phyloP scores from a whole-genome alignment of 1,140 invertebrate genomes.

The Danaus plexippus region DNA sequence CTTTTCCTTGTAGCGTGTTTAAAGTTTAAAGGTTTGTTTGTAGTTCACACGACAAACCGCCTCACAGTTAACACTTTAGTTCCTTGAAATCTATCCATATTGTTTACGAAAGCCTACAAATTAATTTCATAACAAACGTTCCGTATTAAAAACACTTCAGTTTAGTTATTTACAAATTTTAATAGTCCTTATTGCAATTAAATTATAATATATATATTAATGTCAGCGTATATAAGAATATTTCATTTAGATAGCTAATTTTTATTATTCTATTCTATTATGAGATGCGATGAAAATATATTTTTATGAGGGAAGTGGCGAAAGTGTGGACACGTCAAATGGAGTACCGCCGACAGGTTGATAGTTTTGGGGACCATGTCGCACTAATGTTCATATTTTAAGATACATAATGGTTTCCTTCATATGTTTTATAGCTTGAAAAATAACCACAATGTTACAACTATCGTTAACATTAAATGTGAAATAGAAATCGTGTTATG shows the following conservation, averaged over 20 bases:
- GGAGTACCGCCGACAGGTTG: constrained; percentile 44
- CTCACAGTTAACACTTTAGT: constrained; percentile 36
- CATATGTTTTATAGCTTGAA: constrained; percentile 58
- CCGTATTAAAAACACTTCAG: too few species aligned
- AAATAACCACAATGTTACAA: constrained; percentile 34
- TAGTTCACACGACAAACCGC: constrained; percentile 39
- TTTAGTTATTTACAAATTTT: too few species aligned
- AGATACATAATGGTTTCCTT: constrained; percentile 37
- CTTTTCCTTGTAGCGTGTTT: background rate
- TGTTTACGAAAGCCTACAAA: too few species aligned
- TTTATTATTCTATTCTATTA: constrained; percentile 32
- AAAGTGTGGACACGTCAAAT: constrained; percentile 24
- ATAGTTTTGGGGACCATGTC: constrained; percentile 42
- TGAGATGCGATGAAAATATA: constrained; percentile 35
- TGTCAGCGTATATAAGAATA: too few species aligned
- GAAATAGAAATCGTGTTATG: too few species aligned
- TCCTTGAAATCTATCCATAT: too few species aligned
- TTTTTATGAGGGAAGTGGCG: constrained; percentile 47
- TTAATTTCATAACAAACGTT: too few species aligned
- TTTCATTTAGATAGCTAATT: too few species aligned
- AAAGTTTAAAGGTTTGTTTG: constrained; percentile 32
- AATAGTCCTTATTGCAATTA: too few species aligned
- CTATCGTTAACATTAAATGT: constrained; percentile 21
- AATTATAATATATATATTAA: too few species aligned
- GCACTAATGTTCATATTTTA: constrained; percentile 35